Evolutionary conservation across 2,888 invertebrate species (phyloP).

Genomic region (Drosophila fulvimacula): DNA sequence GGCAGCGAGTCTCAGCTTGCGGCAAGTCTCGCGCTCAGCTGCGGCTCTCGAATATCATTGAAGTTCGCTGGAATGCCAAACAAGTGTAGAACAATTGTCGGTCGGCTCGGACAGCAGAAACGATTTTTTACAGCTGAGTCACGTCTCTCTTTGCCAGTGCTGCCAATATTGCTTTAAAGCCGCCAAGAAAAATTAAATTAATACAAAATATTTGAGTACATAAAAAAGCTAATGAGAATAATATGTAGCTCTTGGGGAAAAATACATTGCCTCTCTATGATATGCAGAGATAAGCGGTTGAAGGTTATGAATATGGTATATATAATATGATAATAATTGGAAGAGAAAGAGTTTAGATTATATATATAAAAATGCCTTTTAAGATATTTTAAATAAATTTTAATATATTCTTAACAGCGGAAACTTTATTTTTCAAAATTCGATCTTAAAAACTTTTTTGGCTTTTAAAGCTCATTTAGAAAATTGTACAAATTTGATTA

Average conservation of each 20-base stretch:
- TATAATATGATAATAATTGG: no score
- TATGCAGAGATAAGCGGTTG: no score
- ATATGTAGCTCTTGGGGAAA: neutral
- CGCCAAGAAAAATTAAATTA: neutral
- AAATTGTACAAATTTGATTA: no score
- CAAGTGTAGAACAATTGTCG: slow-evolving; percentile 64
- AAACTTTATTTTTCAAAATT: no score
- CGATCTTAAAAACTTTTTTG: no score
- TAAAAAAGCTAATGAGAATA: neutral
- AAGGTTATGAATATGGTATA: no score
- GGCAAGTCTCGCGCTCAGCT: slow-evolving; percentile 47
- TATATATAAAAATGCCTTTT: no score
- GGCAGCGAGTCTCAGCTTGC: slow-evolving; percentile 47
- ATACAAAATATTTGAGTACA: neutral
- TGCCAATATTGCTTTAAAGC: slow-evolving; percentile 6
- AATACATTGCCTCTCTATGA: no score
- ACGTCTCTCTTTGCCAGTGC: slow-evolving; percentile 17
- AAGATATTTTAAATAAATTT: no score
- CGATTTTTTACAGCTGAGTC: slow-evolving; percentile 49
- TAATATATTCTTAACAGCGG: no score
- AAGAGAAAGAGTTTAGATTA: no score
- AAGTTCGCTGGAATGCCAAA: slow-evolving; percentile 72
- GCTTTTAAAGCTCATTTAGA: no score
- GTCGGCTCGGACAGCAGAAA: slow-evolving; percentile 13
- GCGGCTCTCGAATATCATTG: slow-evolving; percentile 63